phyloP scores from a whole-genome alignment of 2,797 vertebrate genomes.

The Urocyon cinereoargenteus region DNA sequence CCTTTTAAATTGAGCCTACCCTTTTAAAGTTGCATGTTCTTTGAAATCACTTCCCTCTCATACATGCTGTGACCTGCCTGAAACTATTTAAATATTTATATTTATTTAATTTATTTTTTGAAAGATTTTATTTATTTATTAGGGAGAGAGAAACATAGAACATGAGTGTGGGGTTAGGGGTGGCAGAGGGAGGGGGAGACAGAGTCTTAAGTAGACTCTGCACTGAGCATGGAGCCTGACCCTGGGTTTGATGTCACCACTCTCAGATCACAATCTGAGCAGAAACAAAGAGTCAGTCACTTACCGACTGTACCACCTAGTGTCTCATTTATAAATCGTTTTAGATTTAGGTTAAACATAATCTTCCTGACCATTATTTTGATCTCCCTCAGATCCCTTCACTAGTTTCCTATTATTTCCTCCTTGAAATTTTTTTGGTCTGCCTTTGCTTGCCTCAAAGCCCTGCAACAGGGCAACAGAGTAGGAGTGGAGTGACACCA shows the following conservation, averaged over 20 bases:
- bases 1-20: background rate
- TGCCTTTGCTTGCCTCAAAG: background rate
- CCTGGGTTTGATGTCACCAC: background rate
- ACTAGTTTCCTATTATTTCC: background rate
- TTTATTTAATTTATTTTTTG: background rate
- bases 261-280: background rate
- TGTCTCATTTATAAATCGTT: background rate
- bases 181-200: background rate
- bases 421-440: background rate
- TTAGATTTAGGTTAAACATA: background rate
- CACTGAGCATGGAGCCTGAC: background rate
- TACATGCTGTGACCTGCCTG: background rate
- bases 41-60: background rate
- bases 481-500: background rate
- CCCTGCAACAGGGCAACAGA: background rate
- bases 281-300: background rate
- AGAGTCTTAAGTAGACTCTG: background rate
- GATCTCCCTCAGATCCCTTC: background rate
- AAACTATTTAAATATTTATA: background rate
- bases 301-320: background rate
- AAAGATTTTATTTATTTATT: background rate
- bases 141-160: background rate
- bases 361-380: background rate
- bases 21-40: background rate
- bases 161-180: rapidly evolving